Conservation (phyloP, 1,140 invertebrate species). For the Papilio xuthus region DNA sequence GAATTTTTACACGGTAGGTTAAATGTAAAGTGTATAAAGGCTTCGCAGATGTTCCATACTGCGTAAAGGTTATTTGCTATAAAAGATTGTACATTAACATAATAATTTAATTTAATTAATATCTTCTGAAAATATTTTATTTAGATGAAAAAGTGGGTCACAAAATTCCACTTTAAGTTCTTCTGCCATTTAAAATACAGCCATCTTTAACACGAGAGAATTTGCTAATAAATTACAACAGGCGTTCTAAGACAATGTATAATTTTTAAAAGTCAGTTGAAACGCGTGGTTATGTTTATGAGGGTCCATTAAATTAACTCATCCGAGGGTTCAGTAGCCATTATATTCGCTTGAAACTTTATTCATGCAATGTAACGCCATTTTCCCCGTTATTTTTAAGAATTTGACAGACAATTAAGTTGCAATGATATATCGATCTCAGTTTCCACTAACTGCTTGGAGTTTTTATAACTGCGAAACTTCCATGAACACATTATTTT, state of each 20-base stretch:
- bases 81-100: background rate
- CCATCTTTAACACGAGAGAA: background rate
- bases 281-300: slow-evolving; percentile 28
- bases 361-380: slow-evolving; percentile 15
- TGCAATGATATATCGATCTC: slow-evolving; percentile 19
- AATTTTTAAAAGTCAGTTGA: slow-evolving; percentile 9
- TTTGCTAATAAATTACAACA: slow-evolving; percentile 30
- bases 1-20: background rate
- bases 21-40: background rate
- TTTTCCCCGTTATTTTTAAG: slow-evolving; percentile 33
- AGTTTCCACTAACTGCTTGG: slow-evolving; percentile 17
- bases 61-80: background rate
- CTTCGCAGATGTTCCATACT: background rate
- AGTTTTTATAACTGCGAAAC: background rate
- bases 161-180: background rate
- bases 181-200: background rate
- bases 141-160: background rate
- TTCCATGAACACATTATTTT: slow-evolving; percentile 13
- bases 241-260: background rate
- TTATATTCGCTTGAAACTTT: slow-evolving; percentile 28
- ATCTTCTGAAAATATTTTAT: background rate
- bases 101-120: background rate
- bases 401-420: slow-evolving; percentile 34
- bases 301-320: slow-evolving; percentile 31
- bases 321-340: slow-evolving; percentile 24